Percentiles rank a stretch among this genome's conserved stretches.
phyloP scores from a whole-genome alignment of 2,113 vertebrate genomes.

The Vulpes lagopus region DNA sequence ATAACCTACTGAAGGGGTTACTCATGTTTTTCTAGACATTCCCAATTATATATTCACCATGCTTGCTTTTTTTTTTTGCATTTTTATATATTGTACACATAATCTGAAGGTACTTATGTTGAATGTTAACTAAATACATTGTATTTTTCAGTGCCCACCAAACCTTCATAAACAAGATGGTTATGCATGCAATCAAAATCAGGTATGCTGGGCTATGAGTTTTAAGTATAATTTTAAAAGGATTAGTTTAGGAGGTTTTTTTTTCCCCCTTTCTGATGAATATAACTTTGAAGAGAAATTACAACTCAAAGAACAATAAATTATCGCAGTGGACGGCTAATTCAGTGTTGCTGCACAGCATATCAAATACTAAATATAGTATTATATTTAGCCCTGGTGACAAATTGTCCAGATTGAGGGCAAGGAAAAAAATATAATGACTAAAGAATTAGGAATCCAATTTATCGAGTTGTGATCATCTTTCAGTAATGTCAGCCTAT shows the following conservation, averaged over 20 bases:
- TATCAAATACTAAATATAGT: not conserved
- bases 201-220: constrained; percentile 87
- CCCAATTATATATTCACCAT: not conserved
- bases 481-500: not conserved
- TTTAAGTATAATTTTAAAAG: constrained; percentile 30
- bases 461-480: constrained; percentile 9
- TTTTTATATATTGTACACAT: not conserved
- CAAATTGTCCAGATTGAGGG: not conserved
- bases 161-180: constrained; percentile 99
- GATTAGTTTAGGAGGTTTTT: not conserved
- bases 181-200: constrained; percentile 94
- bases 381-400: constrained; percentile 17
- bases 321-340: not conserved
- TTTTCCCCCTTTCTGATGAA: not conserved
- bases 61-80: not conserved
- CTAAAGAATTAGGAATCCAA: not conserved
- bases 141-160: constrained; percentile 93
- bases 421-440: not conserved
- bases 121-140: constrained; percentile 51
- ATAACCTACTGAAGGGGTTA: not conserved
- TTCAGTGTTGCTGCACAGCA: not conserved
- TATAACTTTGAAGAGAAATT: constrained; percentile 41
- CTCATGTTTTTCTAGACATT: not conserved
- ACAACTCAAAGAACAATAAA: not conserved
- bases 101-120: not conserved